Percentiles rank a stretch among this genome's conserved stretches.
phyloP scores from a whole-genome alignment of 2,113 vertebrate genomes.

The Pelecanoides urinatrix region DNA sequence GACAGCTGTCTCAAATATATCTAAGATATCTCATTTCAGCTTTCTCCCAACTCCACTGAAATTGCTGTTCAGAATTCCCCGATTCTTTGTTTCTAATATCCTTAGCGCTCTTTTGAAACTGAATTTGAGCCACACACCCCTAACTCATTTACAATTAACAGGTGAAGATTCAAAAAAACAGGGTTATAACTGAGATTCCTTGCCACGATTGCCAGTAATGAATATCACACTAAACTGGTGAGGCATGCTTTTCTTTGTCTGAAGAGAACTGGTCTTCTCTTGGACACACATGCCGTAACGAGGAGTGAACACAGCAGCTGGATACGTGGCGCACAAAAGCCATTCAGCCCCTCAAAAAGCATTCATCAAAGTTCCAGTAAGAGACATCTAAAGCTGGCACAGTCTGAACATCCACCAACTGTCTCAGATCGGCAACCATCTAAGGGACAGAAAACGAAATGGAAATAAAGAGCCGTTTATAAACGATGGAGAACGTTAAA shows the following conservation, averaged over 20 bases:
- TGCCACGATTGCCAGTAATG: neutral
- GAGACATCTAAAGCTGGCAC: neutral
- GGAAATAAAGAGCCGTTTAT: neutral
- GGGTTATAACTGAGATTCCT: neutral
- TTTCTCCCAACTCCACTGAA: neutral
- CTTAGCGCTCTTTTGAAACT: neutral
- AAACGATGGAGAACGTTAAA: neutral
- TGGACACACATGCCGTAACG: accelerated
- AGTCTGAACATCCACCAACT: neutral
- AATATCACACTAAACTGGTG: neutral
- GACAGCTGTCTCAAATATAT: neutral
- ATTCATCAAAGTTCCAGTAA: neutral
- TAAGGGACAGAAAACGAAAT: neutral
- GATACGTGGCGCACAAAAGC: accelerated
- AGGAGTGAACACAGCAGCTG: neutral
- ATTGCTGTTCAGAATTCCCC: neutral
- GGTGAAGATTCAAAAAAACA: neutral
- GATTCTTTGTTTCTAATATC: neutral
- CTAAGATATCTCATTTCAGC: neutral
- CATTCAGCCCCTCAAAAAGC: neutral
- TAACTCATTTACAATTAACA: neutral
- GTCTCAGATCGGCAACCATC: neutral
- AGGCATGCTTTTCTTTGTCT: neutral
- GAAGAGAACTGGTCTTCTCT: neutral
- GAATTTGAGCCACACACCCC: neutral